Conservation (phyloP, 2,113 vertebrate genomes). For the Pipa parva region DNA sequence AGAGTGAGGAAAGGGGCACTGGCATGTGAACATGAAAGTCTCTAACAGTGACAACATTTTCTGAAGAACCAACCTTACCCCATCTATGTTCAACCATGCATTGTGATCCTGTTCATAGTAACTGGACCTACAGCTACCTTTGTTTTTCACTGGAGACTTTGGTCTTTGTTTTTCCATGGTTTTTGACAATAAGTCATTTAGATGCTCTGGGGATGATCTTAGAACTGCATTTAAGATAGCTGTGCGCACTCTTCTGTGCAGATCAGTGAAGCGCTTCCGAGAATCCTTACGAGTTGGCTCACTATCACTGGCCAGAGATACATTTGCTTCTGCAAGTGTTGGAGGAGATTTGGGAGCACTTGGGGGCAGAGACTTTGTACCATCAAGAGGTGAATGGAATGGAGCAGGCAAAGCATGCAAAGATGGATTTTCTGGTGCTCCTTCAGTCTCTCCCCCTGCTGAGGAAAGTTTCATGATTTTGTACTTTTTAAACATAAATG, state of each 20-base stretch:
- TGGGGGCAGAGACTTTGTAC: background rate
- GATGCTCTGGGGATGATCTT: constrained; percentile 56
- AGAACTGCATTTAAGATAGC: constrained; percentile 65
- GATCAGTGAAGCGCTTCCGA: constrained; percentile 65
- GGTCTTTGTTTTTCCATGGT: constrained; percentile 45
- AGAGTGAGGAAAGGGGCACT: constrained; percentile 87
- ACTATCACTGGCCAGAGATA: rapidly evolving
- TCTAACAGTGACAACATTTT: constrained; percentile 68
- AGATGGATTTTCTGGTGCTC: background rate
- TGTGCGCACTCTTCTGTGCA: constrained; percentile 74
- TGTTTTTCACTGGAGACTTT: constrained; percentile 52
- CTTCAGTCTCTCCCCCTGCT: background rate
- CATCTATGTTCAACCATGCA: constrained; percentile 72
- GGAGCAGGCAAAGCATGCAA: background rate
- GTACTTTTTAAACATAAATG: constrained; percentile 66
- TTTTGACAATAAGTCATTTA: constrained; percentile 58
- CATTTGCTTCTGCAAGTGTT: rapidly evolving
- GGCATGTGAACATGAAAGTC: constrained; percentile 61
- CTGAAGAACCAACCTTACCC: constrained; percentile 55
- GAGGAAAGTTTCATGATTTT: constrained; percentile 50
- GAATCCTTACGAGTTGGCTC: constrained; percentile 3
- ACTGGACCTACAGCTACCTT: constrained; percentile 53
- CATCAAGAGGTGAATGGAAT: constrained; percentile 43
- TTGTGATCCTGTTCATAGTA: constrained; percentile 58
- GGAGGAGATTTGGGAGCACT: background rate